Base-by-base conservation (phyloP, 2,888 invertebrate species). In the Monopis laevigella region DNA sequence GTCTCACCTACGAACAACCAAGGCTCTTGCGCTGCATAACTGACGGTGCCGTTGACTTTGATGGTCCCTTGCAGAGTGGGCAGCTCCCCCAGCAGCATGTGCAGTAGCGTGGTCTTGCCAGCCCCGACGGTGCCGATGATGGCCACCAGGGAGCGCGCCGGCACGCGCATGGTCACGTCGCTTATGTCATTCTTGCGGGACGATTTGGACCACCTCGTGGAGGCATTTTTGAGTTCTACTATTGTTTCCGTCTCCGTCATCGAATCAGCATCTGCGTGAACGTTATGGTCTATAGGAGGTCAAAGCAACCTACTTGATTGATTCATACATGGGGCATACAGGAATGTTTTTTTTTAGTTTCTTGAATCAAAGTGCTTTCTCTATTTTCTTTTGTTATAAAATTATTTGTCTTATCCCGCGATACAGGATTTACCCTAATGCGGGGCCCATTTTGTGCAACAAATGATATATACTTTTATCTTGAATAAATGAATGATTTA, bases 1-100 rank as follows among this genome's bases (percentile, higher is more conserved):
- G 2, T 6, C 27, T n/a, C 3, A 17, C 32, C 3, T 53, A 74
- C 78, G 53, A 90, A 90, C 5, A 90, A 72, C 94, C 95, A 96
- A 1, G 95, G 87, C 51, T 93, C 88, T 57, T 94, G 93, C 27
- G 90, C 84, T 0, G 90, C 88, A 56, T 94, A 96, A 17, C 88
- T 88, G 1, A 89, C 58, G 36, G 69, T 75, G 2, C 94, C 94
- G 16, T 74, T 70, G 0, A 88, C 75, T 12, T 74, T 62, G 11
- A 85, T 58, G 16, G 54, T 84, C 53, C 95, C 94, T 14, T 65
- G 59, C 2, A 67, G 65, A 26, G 89, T 71, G 1, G 89, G 88
- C 21, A 95, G 68, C 66, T 96, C 95, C 36, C 86, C 84, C 3
- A 96, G 73, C 16, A 93, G 72, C 53, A 87, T 84, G 46, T 88